Conservation (phyloP, 2,797 vertebrate species). For the Bovichtus diacanthus region DNA sequence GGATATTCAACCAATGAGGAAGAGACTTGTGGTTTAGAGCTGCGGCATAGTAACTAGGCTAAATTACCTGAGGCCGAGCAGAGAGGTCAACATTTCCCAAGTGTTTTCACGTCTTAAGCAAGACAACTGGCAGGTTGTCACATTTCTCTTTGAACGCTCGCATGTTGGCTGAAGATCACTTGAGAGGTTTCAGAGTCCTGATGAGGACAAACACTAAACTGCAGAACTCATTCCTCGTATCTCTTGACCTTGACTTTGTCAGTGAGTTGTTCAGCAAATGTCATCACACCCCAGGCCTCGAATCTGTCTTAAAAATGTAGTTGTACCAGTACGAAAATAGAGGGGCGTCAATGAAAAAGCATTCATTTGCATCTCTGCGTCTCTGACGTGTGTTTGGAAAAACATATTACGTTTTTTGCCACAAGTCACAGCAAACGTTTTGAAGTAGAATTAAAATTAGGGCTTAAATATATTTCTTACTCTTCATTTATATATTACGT, state of each 20-base stretch:
- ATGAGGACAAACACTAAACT: not conserved
- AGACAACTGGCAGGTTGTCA: conserved; percentile 5
- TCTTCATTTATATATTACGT: too few relatives aligned
- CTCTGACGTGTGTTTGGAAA: too few relatives aligned
- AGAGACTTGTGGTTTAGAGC: not conserved
- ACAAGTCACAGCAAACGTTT: too few relatives aligned
- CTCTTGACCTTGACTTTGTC: not conserved
- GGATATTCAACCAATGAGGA: conserved; percentile 24
- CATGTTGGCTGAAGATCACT: not conserved
- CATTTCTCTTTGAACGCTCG: not conserved
- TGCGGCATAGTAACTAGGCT: not conserved
- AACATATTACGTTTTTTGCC: too few relatives aligned
- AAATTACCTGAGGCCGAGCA: not conserved
- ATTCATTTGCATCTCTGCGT: not conserved
- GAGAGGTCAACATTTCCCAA: conserved; percentile 23
- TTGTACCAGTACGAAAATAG: not conserved
- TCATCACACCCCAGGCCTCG: not conserved
- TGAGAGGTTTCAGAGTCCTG: not conserved
- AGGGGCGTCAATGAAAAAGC: not conserved
- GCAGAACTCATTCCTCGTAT: not conserved
- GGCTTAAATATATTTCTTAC: not conserved
- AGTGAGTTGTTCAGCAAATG: not conserved
- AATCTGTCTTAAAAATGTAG: not conserved
- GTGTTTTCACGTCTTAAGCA: conserved; percentile 22
- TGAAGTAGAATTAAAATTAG: not conserved